Evolutionary conservation across 1,140 invertebrate species (phyloP).

Genomic region (Helicoverpa armigera): DNA sequence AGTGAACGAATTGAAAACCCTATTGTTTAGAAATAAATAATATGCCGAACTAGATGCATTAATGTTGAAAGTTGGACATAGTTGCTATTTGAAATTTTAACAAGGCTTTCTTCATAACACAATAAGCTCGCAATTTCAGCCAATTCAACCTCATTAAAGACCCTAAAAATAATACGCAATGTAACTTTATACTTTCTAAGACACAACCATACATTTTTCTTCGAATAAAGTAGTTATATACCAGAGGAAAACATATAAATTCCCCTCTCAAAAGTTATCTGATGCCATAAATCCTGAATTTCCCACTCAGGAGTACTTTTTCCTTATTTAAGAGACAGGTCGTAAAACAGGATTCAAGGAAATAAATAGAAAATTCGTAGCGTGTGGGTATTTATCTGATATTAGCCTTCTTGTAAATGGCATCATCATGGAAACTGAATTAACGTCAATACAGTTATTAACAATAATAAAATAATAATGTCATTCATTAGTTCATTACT

Average conservation of each 20-base stretch:
- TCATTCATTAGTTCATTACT: neutral
- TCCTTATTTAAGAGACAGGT: neutral
- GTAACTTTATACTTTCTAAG: neutral
- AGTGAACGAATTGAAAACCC: too few species aligned
- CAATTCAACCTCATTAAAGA: too few species aligned
- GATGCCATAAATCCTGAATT: neutral
- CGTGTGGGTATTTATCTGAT: neutral
- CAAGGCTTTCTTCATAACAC: too few species aligned
- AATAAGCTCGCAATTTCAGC: too few species aligned
- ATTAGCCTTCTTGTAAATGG: too few species aligned
- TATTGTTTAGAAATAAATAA: too few species aligned
- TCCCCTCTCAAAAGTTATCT: neutral
- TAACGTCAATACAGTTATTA: neutral
- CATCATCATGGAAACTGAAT: too few species aligned
- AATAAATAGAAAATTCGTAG: neutral
- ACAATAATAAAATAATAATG: neutral
- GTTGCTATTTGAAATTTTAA: too few species aligned
- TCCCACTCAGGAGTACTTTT: neutral
- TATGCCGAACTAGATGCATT: too few species aligned
- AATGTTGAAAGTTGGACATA: too few species aligned
- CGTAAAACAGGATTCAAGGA: constrained; percentile 6
- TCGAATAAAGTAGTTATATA: neutral
- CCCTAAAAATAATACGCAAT: neutral
- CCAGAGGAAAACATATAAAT: neutral
- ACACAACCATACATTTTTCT: neutral